Conservation (phyloP, 2,113 vertebrate species). For the Illadopsis cleaveri region DNA sequence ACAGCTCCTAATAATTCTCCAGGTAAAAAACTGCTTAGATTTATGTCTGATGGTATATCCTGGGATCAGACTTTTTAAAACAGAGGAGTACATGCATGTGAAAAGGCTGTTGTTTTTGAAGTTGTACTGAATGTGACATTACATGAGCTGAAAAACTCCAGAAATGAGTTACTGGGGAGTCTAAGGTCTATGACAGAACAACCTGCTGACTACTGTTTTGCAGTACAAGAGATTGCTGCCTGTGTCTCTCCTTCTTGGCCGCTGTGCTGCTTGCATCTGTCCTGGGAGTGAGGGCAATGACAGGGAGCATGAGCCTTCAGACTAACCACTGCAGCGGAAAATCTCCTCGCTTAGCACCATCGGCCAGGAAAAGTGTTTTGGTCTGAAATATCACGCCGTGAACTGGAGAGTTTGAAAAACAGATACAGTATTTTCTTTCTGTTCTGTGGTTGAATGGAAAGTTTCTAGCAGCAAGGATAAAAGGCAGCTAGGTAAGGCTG, state of each 20-base stretch:
- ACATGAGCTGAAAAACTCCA: background rate
- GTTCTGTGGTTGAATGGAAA: background rate
- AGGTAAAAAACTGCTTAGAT: background rate
- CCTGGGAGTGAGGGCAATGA: background rate
- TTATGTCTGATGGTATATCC: background rate
- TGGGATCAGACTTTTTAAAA: background rate
- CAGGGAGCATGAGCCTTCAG: background rate
- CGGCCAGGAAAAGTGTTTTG: background rate
- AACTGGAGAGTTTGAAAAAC: background rate
- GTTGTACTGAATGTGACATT: background rate
- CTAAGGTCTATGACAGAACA: background rate
- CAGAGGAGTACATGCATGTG: background rate
- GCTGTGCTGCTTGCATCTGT: background rate
- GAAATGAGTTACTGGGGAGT: background rate
- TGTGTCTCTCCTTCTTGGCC: background rate
- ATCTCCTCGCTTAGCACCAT: background rate
- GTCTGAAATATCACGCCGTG: background rate
- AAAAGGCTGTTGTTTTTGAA: background rate
- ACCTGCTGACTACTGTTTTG: background rate
- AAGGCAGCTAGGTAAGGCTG: background rate
- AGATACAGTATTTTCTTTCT: background rate
- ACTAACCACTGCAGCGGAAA: background rate
- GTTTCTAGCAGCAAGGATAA: background rate
- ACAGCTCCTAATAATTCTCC: background rate
- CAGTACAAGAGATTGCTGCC: background rate